Conservation (phyloP, 2,797 vertebrate genomes). For the Artibeus lituratus region DNA sequence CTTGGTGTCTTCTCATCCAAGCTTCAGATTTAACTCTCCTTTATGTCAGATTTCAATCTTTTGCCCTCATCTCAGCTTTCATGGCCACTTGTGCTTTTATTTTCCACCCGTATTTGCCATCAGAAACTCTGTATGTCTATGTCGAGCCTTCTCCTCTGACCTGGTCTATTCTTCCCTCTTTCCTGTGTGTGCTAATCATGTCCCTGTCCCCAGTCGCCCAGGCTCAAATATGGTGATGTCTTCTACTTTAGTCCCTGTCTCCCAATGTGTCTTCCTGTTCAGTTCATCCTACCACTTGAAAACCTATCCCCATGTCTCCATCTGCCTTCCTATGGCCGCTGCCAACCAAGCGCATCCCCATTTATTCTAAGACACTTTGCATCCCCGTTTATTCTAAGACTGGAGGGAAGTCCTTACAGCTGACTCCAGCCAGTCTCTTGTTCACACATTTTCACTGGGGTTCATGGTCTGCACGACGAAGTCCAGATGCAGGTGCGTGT, state of each 20-base stretch:
- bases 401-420: background rate
- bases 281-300: background rate
- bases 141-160: background rate
- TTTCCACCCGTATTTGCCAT: background rate
- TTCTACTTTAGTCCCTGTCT: background rate
- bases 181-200: background rate
- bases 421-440: background rate
- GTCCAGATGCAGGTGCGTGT: background rate
- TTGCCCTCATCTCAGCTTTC: background rate
- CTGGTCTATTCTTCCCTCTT: background rate
- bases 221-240: background rate
- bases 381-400: background rate
- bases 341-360: accelerated
- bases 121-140: too few relatives aligned
- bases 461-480: background rate
- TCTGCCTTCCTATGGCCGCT: background rate
- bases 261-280: background rate
- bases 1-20: background rate
- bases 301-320: background rate
- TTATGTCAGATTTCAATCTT: background rate
- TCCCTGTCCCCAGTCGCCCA: background rate
- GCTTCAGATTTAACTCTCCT: background rate
- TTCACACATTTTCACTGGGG: background rate
- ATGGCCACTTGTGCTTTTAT: background rate
- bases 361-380: too few relatives aligned